These are phyloP conservation scores for Uloborus diversus DNA, from an alignment of 1,140 invertebrate species.

Conservation along the genomic window DNA sequence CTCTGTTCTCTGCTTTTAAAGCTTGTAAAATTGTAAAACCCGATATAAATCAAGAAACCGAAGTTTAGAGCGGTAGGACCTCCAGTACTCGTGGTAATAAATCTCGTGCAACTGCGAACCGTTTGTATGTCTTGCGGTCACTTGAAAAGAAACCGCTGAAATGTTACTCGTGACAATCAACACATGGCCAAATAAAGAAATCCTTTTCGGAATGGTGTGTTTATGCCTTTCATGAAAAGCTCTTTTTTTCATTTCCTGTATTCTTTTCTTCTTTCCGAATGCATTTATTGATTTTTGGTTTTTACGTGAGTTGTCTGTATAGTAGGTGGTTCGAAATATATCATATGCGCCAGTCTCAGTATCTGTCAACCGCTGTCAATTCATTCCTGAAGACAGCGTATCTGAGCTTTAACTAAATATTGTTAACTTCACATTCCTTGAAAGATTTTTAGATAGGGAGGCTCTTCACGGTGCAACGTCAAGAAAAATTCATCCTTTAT, in stretches of 20 bases:
- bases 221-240: not conserved
- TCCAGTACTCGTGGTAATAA: not conserved
- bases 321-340: no score
- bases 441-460: no score
- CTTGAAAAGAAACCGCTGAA: conserved; percentile 25
- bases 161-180: not conserved
- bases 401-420: no score
- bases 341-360: no score
- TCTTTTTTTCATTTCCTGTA: not conserved
- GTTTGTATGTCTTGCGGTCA: not conserved
- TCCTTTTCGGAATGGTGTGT: not conserved
- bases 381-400: no score
- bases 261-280: not conserved
- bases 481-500: no score
- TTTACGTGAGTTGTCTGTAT: no score
- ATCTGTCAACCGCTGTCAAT: no score
- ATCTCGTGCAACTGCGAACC: not conserved
- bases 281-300: not conserved
- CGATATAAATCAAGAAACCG: not conserved
- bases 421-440: no score
- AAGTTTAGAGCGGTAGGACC: conserved; percentile 1
- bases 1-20: no score
- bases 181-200: not conserved
- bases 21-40: no score
- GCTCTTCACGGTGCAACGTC: no score